Percentiles rank a stretch among this genome's conserved stretches.
phyloP scores from a whole-genome alignment of 2,888 invertebrate genomes.

The Drosophila eohydei region DNA sequence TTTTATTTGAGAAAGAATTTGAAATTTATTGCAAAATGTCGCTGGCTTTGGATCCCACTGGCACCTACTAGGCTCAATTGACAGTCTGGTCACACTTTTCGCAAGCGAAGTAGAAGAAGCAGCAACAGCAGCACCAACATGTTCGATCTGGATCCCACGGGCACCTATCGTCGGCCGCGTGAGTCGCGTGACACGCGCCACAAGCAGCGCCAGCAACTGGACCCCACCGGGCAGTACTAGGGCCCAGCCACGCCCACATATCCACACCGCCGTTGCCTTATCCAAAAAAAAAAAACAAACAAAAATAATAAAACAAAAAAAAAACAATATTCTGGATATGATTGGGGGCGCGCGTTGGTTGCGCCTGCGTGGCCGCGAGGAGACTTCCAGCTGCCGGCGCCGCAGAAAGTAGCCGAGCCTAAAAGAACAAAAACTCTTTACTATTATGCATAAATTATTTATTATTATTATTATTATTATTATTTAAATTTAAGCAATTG shows the following conservation, averaged over 20 bases:
- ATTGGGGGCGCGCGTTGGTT: conserved; percentile 82
- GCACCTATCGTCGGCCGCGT: conserved; percentile 83
- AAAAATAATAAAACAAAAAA: conserved; percentile 1
- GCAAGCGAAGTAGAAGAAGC: neutral
- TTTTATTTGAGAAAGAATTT: neutral
- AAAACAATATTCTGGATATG: conserved; percentile 61
- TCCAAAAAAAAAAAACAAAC: conserved; percentile 17
- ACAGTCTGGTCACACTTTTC: neutral
- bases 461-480: conserved; percentile 60
- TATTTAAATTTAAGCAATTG: conserved; percentile 61
- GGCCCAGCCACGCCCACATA: conserved; percentile 7
- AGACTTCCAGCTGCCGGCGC: conserved; percentile 85
- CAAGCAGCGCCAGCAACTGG: conserved; percentile 71
- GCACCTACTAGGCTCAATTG: conserved; percentile 77
- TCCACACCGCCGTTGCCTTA: conserved; percentile 77
- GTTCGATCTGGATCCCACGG: conserved; percentile 83
- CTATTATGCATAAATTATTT: conserved; percentile 64
- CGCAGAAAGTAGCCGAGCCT: conserved; percentile 80
- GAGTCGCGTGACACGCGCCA: conserved; percentile 72
- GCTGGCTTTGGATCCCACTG: conserved; percentile 83
- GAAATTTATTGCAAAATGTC: conserved; percentile 73
- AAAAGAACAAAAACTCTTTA: conserved; percentile 25
- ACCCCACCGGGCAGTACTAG: conserved; percentile 85
- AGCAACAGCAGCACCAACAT: conserved; percentile 47
- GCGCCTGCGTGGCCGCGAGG: conserved; percentile 84